These are phyloP conservation scores for Crocuta crocuta DNA, from an alignment of 2,113 vertebrate genomes.

Conservation along the genomic window DNA sequence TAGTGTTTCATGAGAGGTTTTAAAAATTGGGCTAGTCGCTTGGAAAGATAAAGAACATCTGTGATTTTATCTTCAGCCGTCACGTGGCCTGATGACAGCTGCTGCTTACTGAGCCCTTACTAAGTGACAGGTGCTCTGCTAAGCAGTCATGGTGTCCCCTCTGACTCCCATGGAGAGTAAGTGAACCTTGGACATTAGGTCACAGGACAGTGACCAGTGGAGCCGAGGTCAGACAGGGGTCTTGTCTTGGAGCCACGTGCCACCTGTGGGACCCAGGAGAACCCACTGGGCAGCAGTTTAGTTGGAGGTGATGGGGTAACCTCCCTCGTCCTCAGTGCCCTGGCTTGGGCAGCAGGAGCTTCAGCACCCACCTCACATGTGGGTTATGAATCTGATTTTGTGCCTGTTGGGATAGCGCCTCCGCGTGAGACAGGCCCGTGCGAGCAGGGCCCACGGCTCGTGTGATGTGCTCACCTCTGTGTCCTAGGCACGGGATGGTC, in stretches of 20 bases:
- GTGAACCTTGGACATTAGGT: background rate
- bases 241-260: accelerated
- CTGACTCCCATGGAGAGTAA: background rate
- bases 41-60: background rate
- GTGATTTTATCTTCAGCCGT: background rate
- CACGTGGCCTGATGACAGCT: background rate
- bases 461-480: background rate
- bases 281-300: background rate
- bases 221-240: background rate
- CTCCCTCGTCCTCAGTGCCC: accelerated
- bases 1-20: background rate
- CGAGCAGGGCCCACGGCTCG: accelerated
- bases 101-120: background rate
- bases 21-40: background rate
- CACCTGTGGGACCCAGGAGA: background rate
- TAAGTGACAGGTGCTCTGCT: background rate
- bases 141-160: accelerated
- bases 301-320: no score
- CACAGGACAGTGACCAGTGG: background rate
- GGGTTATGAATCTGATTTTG: accelerated
- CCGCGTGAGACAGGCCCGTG: accelerated
- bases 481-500: background rate
- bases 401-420: background rate
- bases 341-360: background rate
- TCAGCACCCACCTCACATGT: background rate